A percentile compares a stretch with the other conserved stretches of the same genome.
These are phyloP conservation scores for Lateolabrax maculatus DNA, from an alignment of 2,797 vertebrate genomes.

Conservation along the genomic window DNA sequence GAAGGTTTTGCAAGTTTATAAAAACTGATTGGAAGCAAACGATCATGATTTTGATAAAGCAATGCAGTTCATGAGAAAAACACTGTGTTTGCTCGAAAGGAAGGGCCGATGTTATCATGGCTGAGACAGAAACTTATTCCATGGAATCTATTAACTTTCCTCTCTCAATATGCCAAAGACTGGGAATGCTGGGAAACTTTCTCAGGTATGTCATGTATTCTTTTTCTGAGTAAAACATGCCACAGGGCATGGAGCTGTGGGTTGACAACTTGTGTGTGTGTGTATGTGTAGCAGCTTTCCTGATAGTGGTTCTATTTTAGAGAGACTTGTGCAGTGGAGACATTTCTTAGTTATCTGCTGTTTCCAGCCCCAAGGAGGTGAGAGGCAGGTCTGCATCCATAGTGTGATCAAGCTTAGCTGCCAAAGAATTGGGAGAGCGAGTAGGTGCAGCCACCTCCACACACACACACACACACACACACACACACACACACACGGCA, in stretches of 20 bases:
- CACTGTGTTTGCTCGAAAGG: slow-evolving; percentile 29
- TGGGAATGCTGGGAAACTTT: slow-evolving; percentile 64
- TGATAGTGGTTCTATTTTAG: slow-evolving; percentile 81
- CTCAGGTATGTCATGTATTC: slow-evolving; percentile 57
- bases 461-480: slow-evolving; percentile 1
- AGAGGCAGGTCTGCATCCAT: slow-evolving; percentile 73
- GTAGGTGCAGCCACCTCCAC: slow-evolving; percentile 51
- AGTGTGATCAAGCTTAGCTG: slow-evolving; percentile 60
- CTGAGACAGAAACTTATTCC: slow-evolving; percentile 31
- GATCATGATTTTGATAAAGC: neutral
- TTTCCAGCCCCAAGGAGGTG: slow-evolving; percentile 74
- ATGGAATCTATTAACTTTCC: slow-evolving; percentile 30
- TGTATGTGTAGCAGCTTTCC: slow-evolving; percentile 45
- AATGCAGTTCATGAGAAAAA: slow-evolving; percentile 23
- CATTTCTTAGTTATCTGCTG: slow-evolving; percentile 77
- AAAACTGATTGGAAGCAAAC: neutral
- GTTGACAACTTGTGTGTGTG: slow-evolving; percentile 51
- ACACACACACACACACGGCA: slow-evolving; percentile 6
- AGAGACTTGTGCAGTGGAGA: slow-evolving; percentile 67
- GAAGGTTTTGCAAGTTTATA: neutral
- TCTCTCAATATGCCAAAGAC: slow-evolving; percentile 32
- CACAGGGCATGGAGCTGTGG: slow-evolving; percentile 63
- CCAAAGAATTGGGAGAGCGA: slow-evolving; percentile 55
- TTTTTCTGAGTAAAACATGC: slow-evolving; percentile 64
- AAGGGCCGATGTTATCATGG: slow-evolving; percentile 44